Evolutionary conservation across 1,140 invertebrate genomes (phyloP).

Genomic region (Panagrolaimus sp.): DNA sequence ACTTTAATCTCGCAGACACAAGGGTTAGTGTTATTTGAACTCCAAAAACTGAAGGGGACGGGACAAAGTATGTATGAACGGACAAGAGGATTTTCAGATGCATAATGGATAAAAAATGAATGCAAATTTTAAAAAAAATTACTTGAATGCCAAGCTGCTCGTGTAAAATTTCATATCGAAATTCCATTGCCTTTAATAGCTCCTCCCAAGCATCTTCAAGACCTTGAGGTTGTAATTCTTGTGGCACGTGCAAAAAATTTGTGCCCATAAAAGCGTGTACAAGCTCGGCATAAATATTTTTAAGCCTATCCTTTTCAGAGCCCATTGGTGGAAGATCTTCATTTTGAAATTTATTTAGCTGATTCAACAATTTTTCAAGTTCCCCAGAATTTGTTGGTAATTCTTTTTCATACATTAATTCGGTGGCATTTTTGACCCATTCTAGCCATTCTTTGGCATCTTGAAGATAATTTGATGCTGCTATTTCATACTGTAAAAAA

Average conservation of each 20-base stretch:
- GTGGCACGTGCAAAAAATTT: constrained; percentile 79
- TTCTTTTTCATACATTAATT: constrained; percentile 30
- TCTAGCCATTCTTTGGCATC: constrained; percentile 34
- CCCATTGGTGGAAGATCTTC: constrained; percentile 84
- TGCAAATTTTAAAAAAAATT: background rate
- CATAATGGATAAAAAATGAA: too few species aligned
- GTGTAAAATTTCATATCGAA: constrained; percentile 24
- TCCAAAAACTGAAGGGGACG: background rate
- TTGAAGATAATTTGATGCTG: constrained; percentile 16
- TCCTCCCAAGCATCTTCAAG: constrained; percentile 84
- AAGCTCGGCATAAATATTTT: constrained; percentile 79
- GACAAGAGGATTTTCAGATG: background rate
- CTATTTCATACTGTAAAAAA: too few species aligned
- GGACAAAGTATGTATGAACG: too few species aligned
- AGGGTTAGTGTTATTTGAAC: too few species aligned
- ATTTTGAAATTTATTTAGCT: constrained; percentile 69
- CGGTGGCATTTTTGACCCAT: constrained; percentile 33
- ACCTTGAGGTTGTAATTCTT: constrained; percentile 78
- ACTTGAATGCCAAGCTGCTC: constrained; percentile 23
- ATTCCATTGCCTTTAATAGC: constrained; percentile 66
- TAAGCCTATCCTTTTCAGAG: constrained; percentile 78
- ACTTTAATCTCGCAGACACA: too few species aligned
- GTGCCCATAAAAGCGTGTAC: constrained; percentile 64
- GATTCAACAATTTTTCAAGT: constrained; percentile 19
- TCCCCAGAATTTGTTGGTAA: constrained; percentile 17